These are phyloP conservation scores for Pectinophora gossypiella DNA, from an alignment of 1,140 invertebrate genomes.

Conservation along the genomic window DNA sequence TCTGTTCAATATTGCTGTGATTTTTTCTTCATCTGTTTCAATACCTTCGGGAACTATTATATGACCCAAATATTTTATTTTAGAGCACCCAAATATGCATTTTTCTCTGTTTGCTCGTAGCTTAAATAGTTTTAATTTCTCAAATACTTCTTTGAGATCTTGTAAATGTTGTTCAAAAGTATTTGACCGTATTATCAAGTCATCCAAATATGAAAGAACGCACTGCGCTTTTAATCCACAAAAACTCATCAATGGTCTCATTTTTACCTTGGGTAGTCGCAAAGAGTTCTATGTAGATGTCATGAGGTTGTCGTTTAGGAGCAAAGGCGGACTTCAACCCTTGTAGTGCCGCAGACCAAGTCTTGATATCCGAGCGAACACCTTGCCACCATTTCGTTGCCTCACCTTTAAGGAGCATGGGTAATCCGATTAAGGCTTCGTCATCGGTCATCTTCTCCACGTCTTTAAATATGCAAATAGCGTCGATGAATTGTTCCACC, in stretches of 20 bases:
- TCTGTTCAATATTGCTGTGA: conserved; percentile 27
- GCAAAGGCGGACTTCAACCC: conserved; percentile 39
- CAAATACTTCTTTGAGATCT: neutral
- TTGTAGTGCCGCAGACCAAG: conserved; percentile 34
- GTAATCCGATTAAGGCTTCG: conserved; percentile 42
- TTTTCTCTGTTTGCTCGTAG: neutral
- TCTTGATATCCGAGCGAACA: conserved; percentile 37
- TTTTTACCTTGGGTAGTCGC: conserved; percentile 23
- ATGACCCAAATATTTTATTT: neutral
- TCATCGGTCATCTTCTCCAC: conserved; percentile 45
- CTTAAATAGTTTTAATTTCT: neutral
- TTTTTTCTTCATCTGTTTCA: conserved; percentile 33
- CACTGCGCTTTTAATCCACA: conserved; percentile 22
- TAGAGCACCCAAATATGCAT: neutral
- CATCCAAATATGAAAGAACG: conserved; percentile 17
- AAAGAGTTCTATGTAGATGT: conserved; percentile 34
- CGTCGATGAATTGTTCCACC: conserved; percentile 48
- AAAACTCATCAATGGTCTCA: conserved; percentile 36
- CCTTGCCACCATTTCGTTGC: conserved; percentile 50
- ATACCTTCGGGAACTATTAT: conserved; percentile 35
- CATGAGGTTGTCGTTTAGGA: neutral
- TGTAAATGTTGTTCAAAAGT: neutral
- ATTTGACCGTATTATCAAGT: neutral
- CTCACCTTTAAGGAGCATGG: conserved; percentile 32
- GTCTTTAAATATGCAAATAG: conserved; percentile 45